Evolutionary conservation across 2,113 vertebrate genomes (phyloP).

Genomic region (Dasypus novemcinctus): DNA sequence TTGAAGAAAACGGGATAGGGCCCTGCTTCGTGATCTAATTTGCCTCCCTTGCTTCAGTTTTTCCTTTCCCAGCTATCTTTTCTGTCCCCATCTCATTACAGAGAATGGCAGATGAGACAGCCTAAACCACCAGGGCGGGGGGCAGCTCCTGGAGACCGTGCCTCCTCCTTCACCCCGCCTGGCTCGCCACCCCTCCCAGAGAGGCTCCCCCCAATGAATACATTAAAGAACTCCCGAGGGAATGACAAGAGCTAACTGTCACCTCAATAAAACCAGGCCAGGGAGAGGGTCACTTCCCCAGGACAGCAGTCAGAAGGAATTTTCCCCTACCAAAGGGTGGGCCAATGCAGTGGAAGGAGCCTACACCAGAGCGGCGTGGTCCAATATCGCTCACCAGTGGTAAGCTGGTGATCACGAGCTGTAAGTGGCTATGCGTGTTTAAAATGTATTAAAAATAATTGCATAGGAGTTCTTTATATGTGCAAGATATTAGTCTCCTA

Average conservation of each 20-base stretch:
- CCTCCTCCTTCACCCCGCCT: conserved; percentile 19
- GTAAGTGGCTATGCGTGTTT: neutral
- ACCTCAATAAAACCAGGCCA: conserved; percentile 62
- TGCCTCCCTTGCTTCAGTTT: conserved; percentile 21
- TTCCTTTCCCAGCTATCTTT: conserved; percentile 64
- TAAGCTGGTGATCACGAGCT: neutral
- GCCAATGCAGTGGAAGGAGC: neutral
- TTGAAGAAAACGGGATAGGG: neutral
- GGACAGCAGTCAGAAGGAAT: conserved; percentile 14
- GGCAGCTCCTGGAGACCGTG: conserved; percentile 49
- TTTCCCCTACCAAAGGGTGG: neutral
- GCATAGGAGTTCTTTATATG: too few species aligned
- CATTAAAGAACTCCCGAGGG: conserved; percentile 79
- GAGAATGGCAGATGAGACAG: conserved; percentile 24
- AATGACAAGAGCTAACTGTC: conserved; percentile 74
- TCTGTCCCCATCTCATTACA: conserved; percentile 58
- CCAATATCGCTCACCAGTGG: too few species aligned
- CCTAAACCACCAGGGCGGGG: neutral
- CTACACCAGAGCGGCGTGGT: neutral
- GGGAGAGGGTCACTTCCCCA: conserved; percentile 42
- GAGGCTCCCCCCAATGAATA: conserved; percentile 76
- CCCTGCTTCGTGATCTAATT: neutral
- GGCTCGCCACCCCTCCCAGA: neutral
- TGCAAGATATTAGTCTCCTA: too few species aligned
- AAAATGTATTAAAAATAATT: too few species aligned